phyloP scores from a whole-genome alignment of 2,797 vertebrate genomes.

The Phalanger gymnotis region DNA sequence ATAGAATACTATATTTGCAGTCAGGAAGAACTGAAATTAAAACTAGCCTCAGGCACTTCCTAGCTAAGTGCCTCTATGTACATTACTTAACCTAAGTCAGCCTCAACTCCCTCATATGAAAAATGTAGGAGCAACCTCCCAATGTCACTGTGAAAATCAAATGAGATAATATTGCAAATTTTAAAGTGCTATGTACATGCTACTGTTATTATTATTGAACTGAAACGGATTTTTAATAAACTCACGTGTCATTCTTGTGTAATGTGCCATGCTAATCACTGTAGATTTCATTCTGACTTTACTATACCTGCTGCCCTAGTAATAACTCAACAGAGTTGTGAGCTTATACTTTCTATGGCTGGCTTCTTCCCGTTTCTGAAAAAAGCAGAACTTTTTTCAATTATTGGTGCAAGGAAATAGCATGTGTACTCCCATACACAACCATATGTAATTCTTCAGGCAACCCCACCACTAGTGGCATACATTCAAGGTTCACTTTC shows the following conservation, averaged over 20 bases:
- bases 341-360: background rate
- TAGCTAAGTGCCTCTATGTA: background rate
- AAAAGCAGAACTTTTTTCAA: background rate
- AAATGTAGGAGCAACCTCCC: background rate
- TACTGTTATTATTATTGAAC: background rate
- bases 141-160: background rate
- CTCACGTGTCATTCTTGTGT: background rate
- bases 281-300: background rate
- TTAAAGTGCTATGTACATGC: background rate
- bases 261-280: background rate
- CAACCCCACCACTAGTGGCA: background rate
- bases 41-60: background rate
- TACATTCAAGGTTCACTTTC: background rate
- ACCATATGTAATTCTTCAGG: background rate
- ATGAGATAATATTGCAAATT: background rate
- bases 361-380: background rate
- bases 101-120: background rate
- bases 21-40: background rate
- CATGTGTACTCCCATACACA: background rate
- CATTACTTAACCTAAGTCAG: background rate
- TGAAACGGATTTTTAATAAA: background rate
- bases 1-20: background rate
- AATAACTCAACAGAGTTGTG: background rate
- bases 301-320: background rate
- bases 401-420: background rate